Percentiles rank a stretch among this genome's conserved stretches.
Conservation (phyloP, 2,888 invertebrate species). For the Lacanobia oleracea region DNA sequence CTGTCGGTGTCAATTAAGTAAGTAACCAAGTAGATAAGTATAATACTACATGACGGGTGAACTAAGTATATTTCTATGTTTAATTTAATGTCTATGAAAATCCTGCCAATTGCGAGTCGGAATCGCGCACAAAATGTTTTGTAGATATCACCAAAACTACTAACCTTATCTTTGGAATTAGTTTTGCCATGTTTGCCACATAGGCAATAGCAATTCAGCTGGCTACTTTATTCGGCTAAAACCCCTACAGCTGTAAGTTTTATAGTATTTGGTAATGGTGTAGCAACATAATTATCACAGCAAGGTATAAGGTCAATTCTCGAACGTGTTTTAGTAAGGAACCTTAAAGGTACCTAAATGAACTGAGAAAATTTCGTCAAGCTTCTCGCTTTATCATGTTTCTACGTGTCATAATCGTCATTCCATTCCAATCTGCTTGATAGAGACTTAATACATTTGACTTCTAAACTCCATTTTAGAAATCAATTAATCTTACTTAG, state of each 20-base stretch:
- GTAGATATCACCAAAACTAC: too few relatives aligned
- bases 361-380: too few relatives aligned
- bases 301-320: neutral
- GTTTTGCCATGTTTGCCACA: too few relatives aligned
- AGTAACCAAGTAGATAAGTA: neutral
- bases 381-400: too few relatives aligned
- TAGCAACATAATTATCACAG: neutral
- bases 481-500: slow-evolving; percentile 45
- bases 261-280: too few relatives aligned
- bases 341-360: neutral
- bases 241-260: neutral
- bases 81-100: neutral
- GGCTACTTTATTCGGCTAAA: neutral
- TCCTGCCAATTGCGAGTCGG: neutral
- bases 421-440: slow-evolving; percentile 8
- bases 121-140: too few relatives aligned
- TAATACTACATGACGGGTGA: neutral
- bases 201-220: too few relatives aligned
- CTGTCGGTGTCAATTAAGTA: slow-evolving; percentile 9
- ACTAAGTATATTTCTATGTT: neutral
- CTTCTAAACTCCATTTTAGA: slow-evolving; percentile 37
- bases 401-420: neutral
- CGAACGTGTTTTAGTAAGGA: neutral
- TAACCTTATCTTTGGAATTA: too few relatives aligned
- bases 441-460: slow-evolving; percentile 40